These are phyloP conservation scores for Lasioglossum figueresi DNA, from an alignment of 2,888 invertebrate species.

Conservation along the genomic window DNA sequence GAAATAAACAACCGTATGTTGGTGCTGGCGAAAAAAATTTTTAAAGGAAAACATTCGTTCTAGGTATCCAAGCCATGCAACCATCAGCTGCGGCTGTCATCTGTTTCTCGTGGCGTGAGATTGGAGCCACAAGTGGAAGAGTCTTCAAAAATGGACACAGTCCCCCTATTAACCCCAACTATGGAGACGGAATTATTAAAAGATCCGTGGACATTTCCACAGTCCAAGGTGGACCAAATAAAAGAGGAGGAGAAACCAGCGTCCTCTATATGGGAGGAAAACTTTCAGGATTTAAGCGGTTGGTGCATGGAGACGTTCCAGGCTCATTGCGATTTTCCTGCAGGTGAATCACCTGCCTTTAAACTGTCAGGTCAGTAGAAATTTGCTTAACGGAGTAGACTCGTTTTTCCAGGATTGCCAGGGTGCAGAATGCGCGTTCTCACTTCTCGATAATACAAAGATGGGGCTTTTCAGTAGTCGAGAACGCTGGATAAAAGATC, in stretches of 20 bases:
- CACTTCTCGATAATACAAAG: too few species aligned
- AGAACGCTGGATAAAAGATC: too few species aligned
- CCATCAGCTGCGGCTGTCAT: conserved; percentile 74
- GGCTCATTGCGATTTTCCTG: conserved; percentile 80
- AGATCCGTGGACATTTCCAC: conserved; percentile 67
- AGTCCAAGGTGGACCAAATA: conserved; percentile 40
- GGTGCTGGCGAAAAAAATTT: not conserved
- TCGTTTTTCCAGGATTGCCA: too few species aligned
- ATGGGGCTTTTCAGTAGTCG: too few species aligned
- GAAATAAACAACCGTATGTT: not conserved
- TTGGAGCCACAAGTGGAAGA: conserved; percentile 71
- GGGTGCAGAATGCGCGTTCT: too few species aligned
- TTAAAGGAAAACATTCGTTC: conserved; percentile 40
- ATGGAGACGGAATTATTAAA: conserved; percentile 75
- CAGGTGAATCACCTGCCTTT: conserved; percentile 80
- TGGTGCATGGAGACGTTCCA: conserved; percentile 84
- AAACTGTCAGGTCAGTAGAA: conserved; percentile 77
- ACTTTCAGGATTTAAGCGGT: conserved; percentile 89
- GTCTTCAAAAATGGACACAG: conserved; percentile 70
- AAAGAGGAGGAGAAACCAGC: conserved; percentile 65
- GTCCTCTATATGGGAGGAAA: conserved; percentile 85
- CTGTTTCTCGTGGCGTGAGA: conserved; percentile 83
- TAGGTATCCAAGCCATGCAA: conserved; percentile 79
- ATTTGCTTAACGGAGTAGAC: not conserved
- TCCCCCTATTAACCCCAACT: conserved; percentile 75